Percentiles rank a stretch among this genome's conserved stretches.
phyloP scores from a whole-genome alignment of 2,113 vertebrate genomes.

The Colinus virginianus region DNA sequence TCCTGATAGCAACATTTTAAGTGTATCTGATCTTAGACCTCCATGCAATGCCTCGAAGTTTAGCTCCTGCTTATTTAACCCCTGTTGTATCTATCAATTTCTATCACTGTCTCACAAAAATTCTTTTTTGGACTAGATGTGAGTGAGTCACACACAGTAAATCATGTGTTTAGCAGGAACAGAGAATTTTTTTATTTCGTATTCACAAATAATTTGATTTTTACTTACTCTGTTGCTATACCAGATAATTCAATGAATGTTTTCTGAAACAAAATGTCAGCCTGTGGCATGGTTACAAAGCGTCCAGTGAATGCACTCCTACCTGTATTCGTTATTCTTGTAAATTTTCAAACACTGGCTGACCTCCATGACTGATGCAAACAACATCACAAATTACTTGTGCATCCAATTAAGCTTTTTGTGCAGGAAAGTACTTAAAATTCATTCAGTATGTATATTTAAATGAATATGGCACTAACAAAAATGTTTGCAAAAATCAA shows the following conservation, averaged over 20 bases:
- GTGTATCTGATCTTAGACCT: background rate
- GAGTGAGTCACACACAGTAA: background rate
- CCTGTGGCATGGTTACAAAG: background rate
- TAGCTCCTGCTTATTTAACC: background rate
- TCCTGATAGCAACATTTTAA: background rate
- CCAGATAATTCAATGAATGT: conserved; percentile 48
- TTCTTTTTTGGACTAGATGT: background rate
- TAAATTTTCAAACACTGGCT: background rate
- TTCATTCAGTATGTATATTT: background rate
- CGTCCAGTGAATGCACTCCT: background rate
- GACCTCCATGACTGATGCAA: background rate
- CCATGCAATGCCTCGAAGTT: background rate
- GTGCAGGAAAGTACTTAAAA: background rate
- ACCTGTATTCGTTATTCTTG: background rate
- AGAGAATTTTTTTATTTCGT: background rate
- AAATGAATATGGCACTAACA: background rate
- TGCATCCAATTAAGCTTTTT: background rate
- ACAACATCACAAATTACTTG: background rate
- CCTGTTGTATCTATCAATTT: background rate
- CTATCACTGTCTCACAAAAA: background rate
- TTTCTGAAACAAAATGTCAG: conserved; percentile 59
- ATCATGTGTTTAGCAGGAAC: background rate
- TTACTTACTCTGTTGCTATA: conserved; percentile 47
- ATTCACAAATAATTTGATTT: conserved; percentile 49
- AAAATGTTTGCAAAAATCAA: background rate